Conservation (phyloP, 2,797 vertebrate species). For the Oreortyx pictus region DNA sequence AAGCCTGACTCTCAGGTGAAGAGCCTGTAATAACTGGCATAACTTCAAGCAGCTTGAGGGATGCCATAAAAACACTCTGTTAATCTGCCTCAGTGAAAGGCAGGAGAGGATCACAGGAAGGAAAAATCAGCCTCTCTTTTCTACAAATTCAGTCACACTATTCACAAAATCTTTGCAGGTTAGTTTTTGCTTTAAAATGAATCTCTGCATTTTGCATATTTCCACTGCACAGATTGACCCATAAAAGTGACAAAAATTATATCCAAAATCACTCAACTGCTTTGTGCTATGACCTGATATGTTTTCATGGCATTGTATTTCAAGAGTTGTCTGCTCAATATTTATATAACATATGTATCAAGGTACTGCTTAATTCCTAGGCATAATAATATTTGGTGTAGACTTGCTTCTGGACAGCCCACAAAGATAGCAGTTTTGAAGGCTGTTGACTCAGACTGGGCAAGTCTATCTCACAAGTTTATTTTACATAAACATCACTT, state of each 20-base stretch:
- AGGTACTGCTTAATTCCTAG: not conserved
- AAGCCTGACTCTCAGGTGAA: not conserved
- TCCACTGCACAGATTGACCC: not conserved
- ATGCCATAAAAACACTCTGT: not conserved
- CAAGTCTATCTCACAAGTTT: not conserved
- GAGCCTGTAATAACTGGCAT: not conserved
- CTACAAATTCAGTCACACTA: not conserved
- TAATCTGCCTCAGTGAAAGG: not conserved
- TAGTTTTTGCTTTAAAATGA: not conserved
- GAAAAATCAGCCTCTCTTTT: not conserved
- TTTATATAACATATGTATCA: not conserved
- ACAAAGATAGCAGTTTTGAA: not conserved
- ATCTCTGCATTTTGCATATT: fast-evolving
- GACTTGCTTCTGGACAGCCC: not conserved
- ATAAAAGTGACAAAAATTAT: not conserved
- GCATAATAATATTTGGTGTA: not conserved
- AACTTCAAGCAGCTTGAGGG: not conserved
- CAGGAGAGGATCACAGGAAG: not conserved
- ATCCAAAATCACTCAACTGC: not conserved
- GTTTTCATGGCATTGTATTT: not conserved
- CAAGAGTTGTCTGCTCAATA: not conserved
- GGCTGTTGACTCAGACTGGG: not conserved
- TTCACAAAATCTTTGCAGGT: not conserved
- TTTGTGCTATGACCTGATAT: not conserved
- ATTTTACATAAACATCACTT: not conserved